Evolutionary conservation across 2,888 invertebrate genomes (phyloP).

Genomic region (Exephanes ischioxanthus): DNA sequence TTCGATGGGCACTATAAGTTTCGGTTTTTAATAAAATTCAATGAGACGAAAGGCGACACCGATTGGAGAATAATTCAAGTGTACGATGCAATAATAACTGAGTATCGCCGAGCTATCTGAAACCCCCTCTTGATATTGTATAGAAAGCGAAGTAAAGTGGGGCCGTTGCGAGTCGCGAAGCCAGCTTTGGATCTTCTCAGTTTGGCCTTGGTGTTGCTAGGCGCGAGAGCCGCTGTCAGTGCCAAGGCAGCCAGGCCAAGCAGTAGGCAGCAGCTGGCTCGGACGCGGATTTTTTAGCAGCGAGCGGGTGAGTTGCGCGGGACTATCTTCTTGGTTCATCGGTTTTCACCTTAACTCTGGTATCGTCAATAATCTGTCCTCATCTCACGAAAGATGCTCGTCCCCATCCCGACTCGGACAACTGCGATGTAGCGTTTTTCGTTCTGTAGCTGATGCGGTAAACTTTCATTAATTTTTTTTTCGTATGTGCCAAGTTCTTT

Average conservation of each 20-base stretch:
- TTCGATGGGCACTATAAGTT: no score
- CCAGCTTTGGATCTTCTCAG: constrained; percentile 69
- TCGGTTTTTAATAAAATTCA: neutral
- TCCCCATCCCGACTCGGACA: neutral
- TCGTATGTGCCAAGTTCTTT: neutral
- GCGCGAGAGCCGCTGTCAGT: constrained; percentile 84
- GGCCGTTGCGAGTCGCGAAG: constrained; percentile 64
- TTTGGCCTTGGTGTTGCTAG: constrained; percentile 83
- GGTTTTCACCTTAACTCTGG: neutral
- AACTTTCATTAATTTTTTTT: neutral
- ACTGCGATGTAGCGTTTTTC: neutral
- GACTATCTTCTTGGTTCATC: constrained; percentile 11
- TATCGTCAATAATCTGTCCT: constrained; percentile 18
- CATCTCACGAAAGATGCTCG: neutral
- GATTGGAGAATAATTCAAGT: neutral
- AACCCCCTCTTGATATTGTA: neutral
- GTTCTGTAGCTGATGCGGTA: neutral
- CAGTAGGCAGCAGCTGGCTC: constrained; percentile 32
- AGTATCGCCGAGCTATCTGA: neutral
- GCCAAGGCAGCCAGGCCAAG: constrained; percentile 79
- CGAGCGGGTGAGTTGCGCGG: constrained; percentile 24
- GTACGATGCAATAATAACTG: neutral
- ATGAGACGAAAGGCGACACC: neutral
- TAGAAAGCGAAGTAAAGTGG: constrained; percentile 14
- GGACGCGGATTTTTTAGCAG: constrained; percentile 62